Evolutionary conservation across 2,888 invertebrate species (phyloP).

Genomic region (Seladonia tumulorum): DNA sequence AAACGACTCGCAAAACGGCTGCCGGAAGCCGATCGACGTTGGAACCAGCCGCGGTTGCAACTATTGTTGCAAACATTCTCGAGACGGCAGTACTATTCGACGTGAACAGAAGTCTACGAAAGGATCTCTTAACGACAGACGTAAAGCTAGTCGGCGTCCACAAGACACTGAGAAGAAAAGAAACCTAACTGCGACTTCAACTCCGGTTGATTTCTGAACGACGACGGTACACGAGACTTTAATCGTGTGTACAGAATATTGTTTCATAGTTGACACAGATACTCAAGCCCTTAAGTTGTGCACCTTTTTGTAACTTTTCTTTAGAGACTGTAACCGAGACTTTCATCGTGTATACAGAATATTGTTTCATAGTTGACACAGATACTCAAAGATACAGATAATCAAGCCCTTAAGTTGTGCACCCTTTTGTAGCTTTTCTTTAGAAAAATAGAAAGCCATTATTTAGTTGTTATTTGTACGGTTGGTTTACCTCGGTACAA

Average conservation of each 20-base stretch:
- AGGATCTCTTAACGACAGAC: conserved; percentile 19
- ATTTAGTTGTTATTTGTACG: neutral
- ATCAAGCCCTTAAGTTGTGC: neutral
- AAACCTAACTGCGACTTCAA: neutral
- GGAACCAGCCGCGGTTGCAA: neutral
- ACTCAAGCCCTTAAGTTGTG: neutral
- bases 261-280: neutral
- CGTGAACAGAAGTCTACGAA: conserved; percentile 27
- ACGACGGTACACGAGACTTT: neutral
- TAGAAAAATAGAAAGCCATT: conserved; percentile 1
- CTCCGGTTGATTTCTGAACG: neutral
- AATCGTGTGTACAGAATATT: neutral
- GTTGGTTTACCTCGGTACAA: neutral
- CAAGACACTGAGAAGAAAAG: conserved; percentile 3
- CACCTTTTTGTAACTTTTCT: neutral
- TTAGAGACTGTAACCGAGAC: too few species aligned
- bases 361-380: too few species aligned
- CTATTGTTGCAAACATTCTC: conserved; percentile 16
- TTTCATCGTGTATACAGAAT: too few species aligned
- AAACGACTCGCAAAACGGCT: conserved; percentile 12
- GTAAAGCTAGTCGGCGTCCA: neutral
- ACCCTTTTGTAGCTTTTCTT: neutral
- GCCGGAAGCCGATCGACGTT: conserved; percentile 3
- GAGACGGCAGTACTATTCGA: conserved; percentile 38
- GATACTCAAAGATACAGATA: neutral